Evolutionary conservation across 2,888 invertebrate species (phyloP), one percentile per base, ranked within the genome.

Genomic region (Gastrophysa polygoni): DNA sequence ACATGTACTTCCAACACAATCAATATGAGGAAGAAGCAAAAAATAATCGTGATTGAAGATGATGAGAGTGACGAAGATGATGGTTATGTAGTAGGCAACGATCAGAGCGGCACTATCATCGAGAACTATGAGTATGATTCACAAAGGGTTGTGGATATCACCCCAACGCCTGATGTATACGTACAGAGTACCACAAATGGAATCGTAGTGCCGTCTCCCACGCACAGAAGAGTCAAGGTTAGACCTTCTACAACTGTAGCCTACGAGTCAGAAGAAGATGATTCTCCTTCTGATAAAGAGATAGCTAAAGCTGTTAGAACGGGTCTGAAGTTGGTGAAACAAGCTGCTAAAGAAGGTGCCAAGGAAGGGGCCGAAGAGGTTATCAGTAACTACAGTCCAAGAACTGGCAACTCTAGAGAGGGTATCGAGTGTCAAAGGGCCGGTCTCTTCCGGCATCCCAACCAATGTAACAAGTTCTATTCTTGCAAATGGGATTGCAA

Each of bases 401-500:
- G 87, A 73, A 54, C 54, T 14, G 54, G 54, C n/a, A 54, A 16
- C 11, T 20, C 43, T 5, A 86, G 86, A 77, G 86, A 86, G n/a
- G 83, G 85, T 1, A 82, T 86, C 6, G 87, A 87, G 70, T 87
- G 87, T 72, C 83, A 87, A 77, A 81, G 87, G 75, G 86, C 86
- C 32, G 87, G 87, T 70, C 80, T 84, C 66, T 88, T 84, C 84
- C 85, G 84, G 83, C 92, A 92, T 77, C 92, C 92, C 0, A 88
- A 88, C 68, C 87, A 89, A 73, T 92, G 92, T 75, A 91, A 91
- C 78, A 91, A 92, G 77, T 92, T 92, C 84, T 92, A 92, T 76
- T 88, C 91, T 29, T 92, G 92, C 77, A 86, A 90, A 79, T 92
- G 91, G 91, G 92, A 92, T 77, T 86, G 88, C 67, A 89, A 87